Conservation (phyloP, 2,888 invertebrate species). For the Eledone cirrhosa region DNA sequence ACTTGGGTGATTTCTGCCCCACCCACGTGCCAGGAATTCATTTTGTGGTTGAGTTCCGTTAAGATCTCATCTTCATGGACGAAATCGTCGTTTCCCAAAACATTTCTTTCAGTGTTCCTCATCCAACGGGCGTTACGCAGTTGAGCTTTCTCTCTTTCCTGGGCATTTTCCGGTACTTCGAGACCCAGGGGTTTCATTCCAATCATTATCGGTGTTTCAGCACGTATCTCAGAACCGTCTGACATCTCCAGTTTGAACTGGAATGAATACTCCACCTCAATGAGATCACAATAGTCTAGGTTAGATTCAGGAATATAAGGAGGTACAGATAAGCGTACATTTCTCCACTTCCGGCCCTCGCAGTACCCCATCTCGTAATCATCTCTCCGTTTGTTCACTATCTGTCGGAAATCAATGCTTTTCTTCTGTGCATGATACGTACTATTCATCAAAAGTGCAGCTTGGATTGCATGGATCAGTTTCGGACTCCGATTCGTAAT, state of each 20-base stretch:
- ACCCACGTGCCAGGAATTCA: conserved; percentile 16
- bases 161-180: conserved; percentile 41
- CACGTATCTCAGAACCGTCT: conserved; percentile 52
- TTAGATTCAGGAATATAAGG: conserved; percentile 65
- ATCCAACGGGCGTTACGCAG: conserved; percentile 50
- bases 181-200: conserved; percentile 54
- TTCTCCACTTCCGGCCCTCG: conserved; percentile 63
- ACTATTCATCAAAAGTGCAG: conserved; percentile 60
- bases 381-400: conserved; percentile 64
- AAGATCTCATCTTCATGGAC: conserved; percentile 23
- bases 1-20: conserved; percentile 23
- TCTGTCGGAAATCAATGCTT: conserved; percentile 49
- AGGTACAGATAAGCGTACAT: conserved; percentile 61
- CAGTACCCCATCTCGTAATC: conserved; percentile 58
- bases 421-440: conserved; percentile 59
- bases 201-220: conserved; percentile 59
- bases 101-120: conserved; percentile 38
- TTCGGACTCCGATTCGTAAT: conserved; percentile 59
- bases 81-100: conserved; percentile 20
- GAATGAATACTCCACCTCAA: conserved; percentile 62
- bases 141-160: conserved; percentile 31
- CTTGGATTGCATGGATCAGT: conserved; percentile 55
- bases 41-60: conserved; percentile 17
- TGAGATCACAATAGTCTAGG: conserved; percentile 64
- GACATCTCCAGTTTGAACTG: conserved; percentile 62